Percentiles rank a stretch among this genome's conserved stretches.
phyloP scores from a whole-genome alignment of 2,888 invertebrate species.

The Epiblema foenella region DNA sequence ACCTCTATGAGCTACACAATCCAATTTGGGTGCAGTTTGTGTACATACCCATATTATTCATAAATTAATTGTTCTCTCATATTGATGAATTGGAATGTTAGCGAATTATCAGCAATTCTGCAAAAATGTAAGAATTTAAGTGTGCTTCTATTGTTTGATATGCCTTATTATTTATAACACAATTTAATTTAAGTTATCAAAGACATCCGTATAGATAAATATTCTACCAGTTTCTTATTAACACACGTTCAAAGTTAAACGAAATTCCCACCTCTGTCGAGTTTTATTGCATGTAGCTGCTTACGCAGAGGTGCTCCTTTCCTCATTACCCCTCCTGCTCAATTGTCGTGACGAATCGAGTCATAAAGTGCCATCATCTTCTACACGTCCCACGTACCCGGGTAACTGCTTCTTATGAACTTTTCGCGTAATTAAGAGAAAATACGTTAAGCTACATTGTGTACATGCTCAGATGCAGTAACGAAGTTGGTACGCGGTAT shows the following conservation, averaged over 20 bases:
- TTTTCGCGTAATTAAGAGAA: conserved; percentile 65
- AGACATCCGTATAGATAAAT: neutral
- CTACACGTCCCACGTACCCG: conserved; percentile 55
- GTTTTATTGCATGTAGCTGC: conserved; percentile 63
- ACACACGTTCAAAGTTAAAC: conserved; percentile 55
- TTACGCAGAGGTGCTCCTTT: conserved; percentile 55
- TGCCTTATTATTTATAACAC: neutral
- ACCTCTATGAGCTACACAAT: conserved; percentile 41
- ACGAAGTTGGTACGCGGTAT: conserved; percentile 29
- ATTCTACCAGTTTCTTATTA: conserved; percentile 12
- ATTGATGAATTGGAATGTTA: conserved; percentile 46
- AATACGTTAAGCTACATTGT: conserved; percentile 37
- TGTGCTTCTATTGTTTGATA: conserved; percentile 39
- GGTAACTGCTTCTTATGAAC: conserved; percentile 51
- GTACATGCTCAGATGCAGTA: conserved; percentile 12
- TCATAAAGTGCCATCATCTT: conserved; percentile 76
- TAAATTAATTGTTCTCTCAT: conserved; percentile 28
- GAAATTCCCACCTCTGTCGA: conserved; percentile 51
- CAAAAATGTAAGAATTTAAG: conserved; percentile 9
- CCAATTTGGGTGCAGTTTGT: conserved; percentile 35
- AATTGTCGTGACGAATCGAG: conserved; percentile 81
- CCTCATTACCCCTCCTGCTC: conserved; percentile 71
- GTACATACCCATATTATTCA: conserved; percentile 29
- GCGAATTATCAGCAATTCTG: neutral
- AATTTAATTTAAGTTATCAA: neutral